Percentiles rank a stretch among this genome's conserved stretches.
Evolutionary conservation across 2,113 vertebrate species (phyloP).

Genomic region (Argyrosomus japonicus): DNA sequence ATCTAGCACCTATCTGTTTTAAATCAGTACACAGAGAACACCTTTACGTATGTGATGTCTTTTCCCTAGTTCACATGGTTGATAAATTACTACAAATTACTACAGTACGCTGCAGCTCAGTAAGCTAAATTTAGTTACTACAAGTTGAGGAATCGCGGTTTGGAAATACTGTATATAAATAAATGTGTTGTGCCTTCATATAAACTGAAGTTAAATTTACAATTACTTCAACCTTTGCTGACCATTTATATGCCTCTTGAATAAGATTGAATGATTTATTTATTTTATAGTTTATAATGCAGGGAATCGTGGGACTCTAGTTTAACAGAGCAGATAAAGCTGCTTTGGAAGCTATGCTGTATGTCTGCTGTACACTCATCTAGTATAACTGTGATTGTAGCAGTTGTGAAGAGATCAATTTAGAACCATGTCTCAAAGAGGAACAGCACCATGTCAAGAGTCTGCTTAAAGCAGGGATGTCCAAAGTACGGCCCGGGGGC

Average conservation of each 20-base stretch:
- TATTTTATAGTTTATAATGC: background rate
- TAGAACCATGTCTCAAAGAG: slow-evolving; percentile 33
- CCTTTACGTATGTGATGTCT: background rate
- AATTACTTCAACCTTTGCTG: background rate
- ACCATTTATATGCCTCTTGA: background rate
- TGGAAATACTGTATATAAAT: background rate
- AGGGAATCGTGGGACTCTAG: background rate
- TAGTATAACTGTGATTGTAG: slow-evolving; percentile 19
- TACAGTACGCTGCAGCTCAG: background rate
- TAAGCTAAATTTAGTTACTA: background rate
- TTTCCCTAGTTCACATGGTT: background rate
- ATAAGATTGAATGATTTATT: background rate
- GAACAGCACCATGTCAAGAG: slow-evolving; percentile 10
- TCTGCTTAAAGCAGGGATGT: slow-evolving; percentile 8
- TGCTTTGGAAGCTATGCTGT: slow-evolving; percentile 4
- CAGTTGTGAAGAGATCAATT: slow-evolving; percentile 37
- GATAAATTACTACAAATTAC: background rate
- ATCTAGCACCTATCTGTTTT: background rate
- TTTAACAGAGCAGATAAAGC: slow-evolving; percentile 24
- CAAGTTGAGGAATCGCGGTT: background rate
- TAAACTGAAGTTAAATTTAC: background rate
- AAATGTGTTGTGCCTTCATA: background rate
- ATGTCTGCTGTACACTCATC: slow-evolving; percentile 16
- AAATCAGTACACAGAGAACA: background rate
- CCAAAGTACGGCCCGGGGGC: too few relatives aligned